Percentiles rank a stretch among this genome's conserved stretches.
Conservation (phyloP, 1,140 invertebrate genomes). For the Calephelis virginiensis region DNA sequence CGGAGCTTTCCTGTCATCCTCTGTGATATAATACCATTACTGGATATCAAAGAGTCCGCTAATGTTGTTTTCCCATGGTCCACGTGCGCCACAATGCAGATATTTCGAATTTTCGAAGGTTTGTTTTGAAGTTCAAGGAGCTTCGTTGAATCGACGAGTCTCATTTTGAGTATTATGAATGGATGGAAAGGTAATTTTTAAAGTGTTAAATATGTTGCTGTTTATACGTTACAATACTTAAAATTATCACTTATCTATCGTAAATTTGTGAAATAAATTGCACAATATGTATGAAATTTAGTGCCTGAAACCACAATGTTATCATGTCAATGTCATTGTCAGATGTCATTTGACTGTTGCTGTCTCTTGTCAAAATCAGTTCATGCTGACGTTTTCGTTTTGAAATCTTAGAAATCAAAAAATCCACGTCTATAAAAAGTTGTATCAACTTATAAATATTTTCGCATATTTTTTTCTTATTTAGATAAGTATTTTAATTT, state of each 20-base stretch:
- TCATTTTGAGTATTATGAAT: constrained; percentile 69
- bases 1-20: constrained; percentile 93
- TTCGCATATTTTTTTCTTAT: no score
- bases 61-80: constrained; percentile 99
- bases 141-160: constrained; percentile 79
- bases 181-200: neutral
- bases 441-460: no score
- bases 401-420: neutral
- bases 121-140: constrained; percentile 84
- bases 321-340: constrained; percentile 13
- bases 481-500: no score
- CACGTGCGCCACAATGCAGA: constrained; percentile 99
- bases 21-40: constrained; percentile 97
- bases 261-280: constrained; percentile 52
- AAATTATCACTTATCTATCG: constrained; percentile 24
- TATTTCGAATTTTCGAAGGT: constrained; percentile 91
- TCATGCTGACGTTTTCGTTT: constrained; percentile 19
- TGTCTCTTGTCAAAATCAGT: constrained; percentile 15
- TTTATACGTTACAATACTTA: neutral
- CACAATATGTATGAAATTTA: constrained; percentile 57
- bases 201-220: neutral
- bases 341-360: constrained; percentile 27
- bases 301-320: constrained; percentile 34
- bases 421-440: no score
- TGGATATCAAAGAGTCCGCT: constrained; percentile 96